Base-by-base conservation (phyloP, 2,888 invertebrate genomes). In the Andrena chrysosceles region DNA sequence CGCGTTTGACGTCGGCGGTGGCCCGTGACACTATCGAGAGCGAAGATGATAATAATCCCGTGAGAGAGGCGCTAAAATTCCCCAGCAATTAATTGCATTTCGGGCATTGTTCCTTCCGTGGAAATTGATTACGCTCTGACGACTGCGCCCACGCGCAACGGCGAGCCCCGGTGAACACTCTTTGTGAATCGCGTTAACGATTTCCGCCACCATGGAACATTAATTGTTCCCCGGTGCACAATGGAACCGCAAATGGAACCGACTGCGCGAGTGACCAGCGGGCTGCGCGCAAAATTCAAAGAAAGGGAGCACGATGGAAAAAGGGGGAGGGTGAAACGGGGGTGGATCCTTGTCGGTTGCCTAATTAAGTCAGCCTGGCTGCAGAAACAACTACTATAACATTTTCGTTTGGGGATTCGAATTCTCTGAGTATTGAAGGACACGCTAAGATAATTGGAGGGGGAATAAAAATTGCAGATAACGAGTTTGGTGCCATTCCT, bases 101-200 rank as follows among this genome's bases (percentile, higher is more conserved):
- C 72, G 59, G 42, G 79, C 81, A 87, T 87, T 84, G 87, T 85
- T 76, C 67, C 66, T 49, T 54, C 54, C 73, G 70, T 63, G 13
- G 68, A 84, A 87, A 87, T 87, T 85, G 82, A 87, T 87, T 87
- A 77, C 54, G 72, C 77, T 60, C 67, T 48, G 85, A 83, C 81
- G 82, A 85, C 85, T 83, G 76, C 52, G 80, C 42, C 68, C 68
- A 62, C 35, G 71, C 60, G 64, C 66, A 77, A 52, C 66, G 16
- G 26, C 23, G 35, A 35, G 23, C 42, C 13, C 29, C 69, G 52
- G 13, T 35, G 59, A 72, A 42, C 42, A 60, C 67, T 72, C 84
- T 84, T 63, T 70, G 86, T 86, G 77, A 83, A 82, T 77, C 84
- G 76, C 86, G 77, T 84, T 86, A 86, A 86, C 84, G 86, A 86